These are phyloP conservation scores for Trichacis sp. DNA, from an alignment of 2,888 invertebrate genomes.

Conservation along the genomic window DNA sequence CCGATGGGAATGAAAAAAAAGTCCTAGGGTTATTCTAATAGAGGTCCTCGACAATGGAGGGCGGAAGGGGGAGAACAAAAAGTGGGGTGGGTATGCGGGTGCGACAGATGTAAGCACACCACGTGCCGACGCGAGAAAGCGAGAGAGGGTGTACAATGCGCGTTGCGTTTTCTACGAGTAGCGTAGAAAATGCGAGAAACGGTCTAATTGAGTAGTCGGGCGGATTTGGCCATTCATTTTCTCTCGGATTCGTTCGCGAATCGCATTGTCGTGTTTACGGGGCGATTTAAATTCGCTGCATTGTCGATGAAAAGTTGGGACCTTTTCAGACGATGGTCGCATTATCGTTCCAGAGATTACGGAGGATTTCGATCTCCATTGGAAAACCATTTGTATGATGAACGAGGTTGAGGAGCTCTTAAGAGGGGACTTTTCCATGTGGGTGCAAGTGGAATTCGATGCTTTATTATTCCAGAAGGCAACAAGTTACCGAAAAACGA, in stretches of 20 bases:
- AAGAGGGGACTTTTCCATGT: conserved; percentile 41
- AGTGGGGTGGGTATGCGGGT: conserved; percentile 42
- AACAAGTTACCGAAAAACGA: conserved; percentile 45
- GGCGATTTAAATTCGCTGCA: background rate
- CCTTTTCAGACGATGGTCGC: too few species aligned
- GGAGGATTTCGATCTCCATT: conserved; percentile 40
- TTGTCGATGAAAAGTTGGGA: conserved; percentile 2
- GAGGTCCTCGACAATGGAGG: conserved; percentile 40
- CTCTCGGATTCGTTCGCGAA: background rate
- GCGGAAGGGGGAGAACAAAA: conserved; percentile 39
- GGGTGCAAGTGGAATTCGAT: conserved; percentile 34
- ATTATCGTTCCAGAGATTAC: background rate
- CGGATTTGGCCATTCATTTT: conserved; percentile 26
- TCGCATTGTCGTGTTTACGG: background rate
- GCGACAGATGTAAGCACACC: conserved; percentile 63
- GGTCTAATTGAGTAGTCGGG: conserved; percentile 58
- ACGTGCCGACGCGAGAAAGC: conserved; percentile 51
- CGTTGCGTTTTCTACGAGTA: conserved; percentile 44
- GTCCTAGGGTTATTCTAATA: conserved; percentile 55
- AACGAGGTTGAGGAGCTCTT: conserved; percentile 39
- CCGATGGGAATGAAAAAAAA: conserved; percentile 46
- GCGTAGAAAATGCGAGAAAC: conserved; percentile 57
- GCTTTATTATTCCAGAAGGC: conserved; percentile 34
- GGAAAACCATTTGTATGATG: conserved; percentile 45
- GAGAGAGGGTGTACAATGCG: conserved; percentile 47